Evolutionary conservation across 2,797 vertebrate species (phyloP), one percentile per base, ranked within the genome.

Genomic region (Poeciliopsis gracilis): DNA sequence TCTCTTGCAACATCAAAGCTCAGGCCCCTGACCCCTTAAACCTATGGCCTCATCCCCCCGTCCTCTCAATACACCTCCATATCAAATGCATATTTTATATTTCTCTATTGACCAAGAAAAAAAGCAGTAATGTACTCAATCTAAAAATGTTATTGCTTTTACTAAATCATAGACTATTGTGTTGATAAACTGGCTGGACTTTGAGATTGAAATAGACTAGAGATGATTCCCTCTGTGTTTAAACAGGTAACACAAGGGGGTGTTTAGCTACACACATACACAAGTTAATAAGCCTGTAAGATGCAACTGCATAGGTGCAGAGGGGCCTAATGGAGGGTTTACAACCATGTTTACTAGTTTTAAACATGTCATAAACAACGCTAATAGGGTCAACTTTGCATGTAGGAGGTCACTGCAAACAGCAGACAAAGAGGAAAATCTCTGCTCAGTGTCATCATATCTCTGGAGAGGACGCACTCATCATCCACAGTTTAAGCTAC

Each of bases 81-180:
- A 93, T 93, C 89, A 94, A 93, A 94, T 92, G 89, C 88, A 93
- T 94, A 94, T 94, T 95, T 94, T 90, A 91, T 88, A 82, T 91
- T 91, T 90, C 79, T 82, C 73, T 85, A 77, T 84, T 83, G 79
- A 88, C 90, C 86, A 87, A 84, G 59, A 79, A 87, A 88, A 89
- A 89, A 86, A 89, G 38, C 78, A 84, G 43, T 72, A 72, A 73
- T 81, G 76, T 76, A 67, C 67, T 73, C 63, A 72, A 81, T 91
- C 87, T 78, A 75, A 78, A 75, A 80, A 71, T 45, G 76, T 91
- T 92, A 94, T 94, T 94, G 85, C 86, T 79, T 57, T 55, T 82
- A 90, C 79, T 94, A 94, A 94, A 94, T 94, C 91, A 93, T 83
- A 82, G 7, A 73, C 20, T 72, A 74, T 83, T 67, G 78, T 75